These are phyloP conservation scores for Chloroceryle amazona DNA, from an alignment of 2,797 vertebrate species.

Conservation along the genomic window DNA sequence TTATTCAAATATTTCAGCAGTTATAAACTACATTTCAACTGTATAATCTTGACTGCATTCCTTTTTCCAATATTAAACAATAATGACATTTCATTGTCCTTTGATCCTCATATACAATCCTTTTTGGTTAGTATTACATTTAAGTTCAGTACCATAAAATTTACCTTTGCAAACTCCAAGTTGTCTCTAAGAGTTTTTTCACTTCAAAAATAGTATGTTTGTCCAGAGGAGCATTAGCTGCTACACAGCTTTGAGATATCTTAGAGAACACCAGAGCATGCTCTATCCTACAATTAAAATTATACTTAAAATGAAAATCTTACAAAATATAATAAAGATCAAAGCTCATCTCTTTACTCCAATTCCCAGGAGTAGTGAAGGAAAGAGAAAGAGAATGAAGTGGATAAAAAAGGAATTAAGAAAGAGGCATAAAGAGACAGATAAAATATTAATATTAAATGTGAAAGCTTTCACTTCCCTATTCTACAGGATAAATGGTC, in stretches of 20 bases:
- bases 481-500: neutral
- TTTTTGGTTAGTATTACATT: neutral
- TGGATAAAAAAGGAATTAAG: constrained; percentile 22
- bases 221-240: neutral
- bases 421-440: neutral
- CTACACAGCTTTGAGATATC: neutral
- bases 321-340: constrained; percentile 21
- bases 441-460: constrained; percentile 19
- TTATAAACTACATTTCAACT: neutral
- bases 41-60: neutral
- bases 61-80: neutral
- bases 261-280: neutral
- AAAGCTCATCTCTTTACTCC: constrained; percentile 30
- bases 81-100: neutral
- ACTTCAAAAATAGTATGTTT: neutral
- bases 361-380: neutral
- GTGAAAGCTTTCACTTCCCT: neutral
- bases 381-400: neutral
- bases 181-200: neutral
- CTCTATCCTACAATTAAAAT: neutral
- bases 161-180: neutral
- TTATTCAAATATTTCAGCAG: neutral
- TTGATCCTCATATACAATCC: neutral
- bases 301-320: neutral
- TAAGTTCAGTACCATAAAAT: neutral